Conservation (phyloP, 2,888 invertebrate species). For the Dasypolia templi region DNA sequence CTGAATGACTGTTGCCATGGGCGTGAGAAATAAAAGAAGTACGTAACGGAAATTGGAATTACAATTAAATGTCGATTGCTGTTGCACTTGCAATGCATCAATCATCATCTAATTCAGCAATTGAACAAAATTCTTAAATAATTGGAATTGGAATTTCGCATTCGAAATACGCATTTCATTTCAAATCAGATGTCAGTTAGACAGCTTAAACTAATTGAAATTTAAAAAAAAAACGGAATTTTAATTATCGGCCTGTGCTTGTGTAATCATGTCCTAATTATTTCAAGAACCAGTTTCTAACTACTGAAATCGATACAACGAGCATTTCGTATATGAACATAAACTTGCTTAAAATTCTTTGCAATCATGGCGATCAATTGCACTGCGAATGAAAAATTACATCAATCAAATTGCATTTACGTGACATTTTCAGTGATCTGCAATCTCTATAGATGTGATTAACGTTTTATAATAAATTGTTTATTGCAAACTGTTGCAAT, state of each 20-base stretch:
- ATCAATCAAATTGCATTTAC: constrained; percentile 51
- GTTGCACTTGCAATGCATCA: not conserved
- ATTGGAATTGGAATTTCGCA: constrained; percentile 9
- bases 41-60: not conserved
- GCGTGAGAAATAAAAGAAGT: not conserved
- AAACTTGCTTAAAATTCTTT: constrained; percentile 27
- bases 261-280: constrained; percentile 29
- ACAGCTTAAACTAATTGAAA: constrained; percentile 36
- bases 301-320: constrained; percentile 16
- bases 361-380: constrained; percentile 31
- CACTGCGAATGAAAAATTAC: constrained; percentile 38
- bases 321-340: constrained; percentile 21
- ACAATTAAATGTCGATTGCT: not conserved
- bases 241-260: constrained; percentile 7
- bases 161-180: constrained; percentile 11
- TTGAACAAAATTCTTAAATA: constrained; percentile 2
- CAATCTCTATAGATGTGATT: constrained; percentile 30
- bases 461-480: constrained; percentile 21
- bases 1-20: not conserved
- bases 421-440: constrained; percentile 45
- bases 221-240: constrained; percentile 14
- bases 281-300: constrained; percentile 33
- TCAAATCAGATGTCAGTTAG: constrained; percentile 41
- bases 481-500: constrained; percentile 39
- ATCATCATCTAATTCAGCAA: not conserved